phyloP scores from a whole-genome alignment of 2,888 invertebrate genomes.

The Eilema griseolum region DNA sequence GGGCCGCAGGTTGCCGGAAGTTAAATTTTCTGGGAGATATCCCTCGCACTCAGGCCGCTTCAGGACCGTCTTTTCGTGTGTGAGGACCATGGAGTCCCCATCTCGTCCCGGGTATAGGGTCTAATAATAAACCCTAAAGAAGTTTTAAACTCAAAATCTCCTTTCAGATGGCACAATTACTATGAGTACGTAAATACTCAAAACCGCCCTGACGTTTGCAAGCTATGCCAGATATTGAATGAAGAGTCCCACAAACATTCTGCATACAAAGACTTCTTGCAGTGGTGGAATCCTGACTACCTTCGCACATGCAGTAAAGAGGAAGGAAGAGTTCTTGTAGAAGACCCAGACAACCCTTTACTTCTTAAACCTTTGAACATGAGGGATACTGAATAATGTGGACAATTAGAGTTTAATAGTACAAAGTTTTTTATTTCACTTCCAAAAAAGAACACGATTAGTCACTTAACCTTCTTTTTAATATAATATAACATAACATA shows the following conservation, averaged over 20 bases:
- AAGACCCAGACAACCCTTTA: background rate
- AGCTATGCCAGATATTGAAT: conserved; percentile 65
- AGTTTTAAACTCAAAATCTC: too few species aligned
- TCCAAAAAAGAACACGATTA: background rate
- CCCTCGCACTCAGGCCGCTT: too few species aligned
- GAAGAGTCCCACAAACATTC: conserved; percentile 35
- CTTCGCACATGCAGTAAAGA: conserved; percentile 40
- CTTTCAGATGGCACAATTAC: conserved; percentile 75
- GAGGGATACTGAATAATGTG: background rate
- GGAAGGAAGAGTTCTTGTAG: conserved; percentile 13
- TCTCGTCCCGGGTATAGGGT: too few species aligned
- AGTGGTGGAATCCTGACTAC: conserved; percentile 71
- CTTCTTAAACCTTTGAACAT: background rate
- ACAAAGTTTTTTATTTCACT: background rate
- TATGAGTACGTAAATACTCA: conserved; percentile 60
- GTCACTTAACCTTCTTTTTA: too few species aligned
- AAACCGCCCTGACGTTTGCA: conserved; percentile 59
- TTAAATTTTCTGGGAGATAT: too few species aligned
- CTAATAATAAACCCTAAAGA: too few species aligned
- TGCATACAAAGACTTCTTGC: conserved; percentile 57
- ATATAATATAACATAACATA: too few species aligned
- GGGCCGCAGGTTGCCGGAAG: too few species aligned
- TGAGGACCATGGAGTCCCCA: too few species aligned
- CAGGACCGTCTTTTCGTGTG: too few species aligned
- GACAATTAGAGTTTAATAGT: background rate